Percentiles rank a stretch among this genome's conserved stretches.
Evolutionary conservation across 2,113 vertebrate genomes (phyloP).

Genomic region (Orcinus orca): DNA sequence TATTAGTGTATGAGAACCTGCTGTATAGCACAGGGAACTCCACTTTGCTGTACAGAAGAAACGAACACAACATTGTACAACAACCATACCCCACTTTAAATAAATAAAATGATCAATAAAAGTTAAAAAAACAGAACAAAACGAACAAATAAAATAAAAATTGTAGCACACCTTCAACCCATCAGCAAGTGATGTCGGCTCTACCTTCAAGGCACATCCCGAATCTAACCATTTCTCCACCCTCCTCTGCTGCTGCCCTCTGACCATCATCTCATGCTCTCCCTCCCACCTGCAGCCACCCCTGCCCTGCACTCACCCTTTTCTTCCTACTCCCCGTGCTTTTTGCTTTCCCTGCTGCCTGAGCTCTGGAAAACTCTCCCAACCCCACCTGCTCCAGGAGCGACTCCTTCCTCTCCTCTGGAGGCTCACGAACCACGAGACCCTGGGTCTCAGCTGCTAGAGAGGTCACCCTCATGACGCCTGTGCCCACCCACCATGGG

Average conservation of each 20-base stretch:
- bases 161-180: neutral
- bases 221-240: neutral
- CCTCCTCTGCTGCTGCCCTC: rapidly evolving
- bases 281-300: neutral
- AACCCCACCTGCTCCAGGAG: neutral
- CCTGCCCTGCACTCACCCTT: neutral
- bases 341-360: too few species aligned
- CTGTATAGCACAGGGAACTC: too few species aligned
- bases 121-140: too few species aligned
- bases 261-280: neutral
- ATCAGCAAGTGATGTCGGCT: neutral
- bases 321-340: neutral
- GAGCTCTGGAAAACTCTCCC: neutral
- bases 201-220: neutral
- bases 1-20: too few species aligned
- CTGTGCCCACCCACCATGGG: too few species aligned
- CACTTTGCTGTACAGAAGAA: too few species aligned
- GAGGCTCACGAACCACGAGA: neutral
- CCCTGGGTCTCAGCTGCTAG: neutral
- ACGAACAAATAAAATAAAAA: too few species aligned
- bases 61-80: too few species aligned
- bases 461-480: too few species aligned
- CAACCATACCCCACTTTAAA: too few species aligned
- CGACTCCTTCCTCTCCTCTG: neutral
- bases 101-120: too few species aligned